Conservation (phyloP, 2,888 invertebrate species). For the Onchidella celtica region DNA sequence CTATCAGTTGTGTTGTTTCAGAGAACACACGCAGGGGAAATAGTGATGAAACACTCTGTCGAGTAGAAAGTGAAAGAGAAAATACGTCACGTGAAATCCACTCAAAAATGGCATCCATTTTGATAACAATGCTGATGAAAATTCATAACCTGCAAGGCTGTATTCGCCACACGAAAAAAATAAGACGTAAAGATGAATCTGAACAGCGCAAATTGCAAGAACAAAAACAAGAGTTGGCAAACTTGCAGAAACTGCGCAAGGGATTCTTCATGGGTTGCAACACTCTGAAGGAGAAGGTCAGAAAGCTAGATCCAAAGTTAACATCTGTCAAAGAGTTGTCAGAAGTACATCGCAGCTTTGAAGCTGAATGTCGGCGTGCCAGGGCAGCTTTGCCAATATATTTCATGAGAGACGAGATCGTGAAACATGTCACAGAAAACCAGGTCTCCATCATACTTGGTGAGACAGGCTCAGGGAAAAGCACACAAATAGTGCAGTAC, state of each 20-base stretch:
- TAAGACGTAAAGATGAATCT: no score
- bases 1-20: neutral
- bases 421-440: constrained; percentile 62
- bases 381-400: constrained; percentile 72
- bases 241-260: constrained; percentile 51
- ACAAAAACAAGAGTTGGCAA: neutral
- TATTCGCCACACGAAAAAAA: no score
- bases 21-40: neutral
- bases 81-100: no score
- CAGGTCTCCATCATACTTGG: constrained; percentile 76
- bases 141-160: no score
- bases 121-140: no score
- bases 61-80: no score
- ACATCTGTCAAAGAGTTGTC: constrained; percentile 31
- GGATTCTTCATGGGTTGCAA: constrained; percentile 59
- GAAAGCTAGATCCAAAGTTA: neutral
- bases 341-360: constrained; percentile 58
- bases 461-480: constrained; percentile 80
- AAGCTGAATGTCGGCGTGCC: constrained; percentile 64
- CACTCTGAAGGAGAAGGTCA: constrained; percentile 49
- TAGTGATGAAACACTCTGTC: neutral
- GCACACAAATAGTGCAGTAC: constrained; percentile 79
- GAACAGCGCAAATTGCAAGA: neutral
- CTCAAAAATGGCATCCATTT: no score
- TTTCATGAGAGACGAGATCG: constrained; percentile 65